Conservation (phyloP, 2,888 invertebrate species). For the Muscina levida region DNA sequence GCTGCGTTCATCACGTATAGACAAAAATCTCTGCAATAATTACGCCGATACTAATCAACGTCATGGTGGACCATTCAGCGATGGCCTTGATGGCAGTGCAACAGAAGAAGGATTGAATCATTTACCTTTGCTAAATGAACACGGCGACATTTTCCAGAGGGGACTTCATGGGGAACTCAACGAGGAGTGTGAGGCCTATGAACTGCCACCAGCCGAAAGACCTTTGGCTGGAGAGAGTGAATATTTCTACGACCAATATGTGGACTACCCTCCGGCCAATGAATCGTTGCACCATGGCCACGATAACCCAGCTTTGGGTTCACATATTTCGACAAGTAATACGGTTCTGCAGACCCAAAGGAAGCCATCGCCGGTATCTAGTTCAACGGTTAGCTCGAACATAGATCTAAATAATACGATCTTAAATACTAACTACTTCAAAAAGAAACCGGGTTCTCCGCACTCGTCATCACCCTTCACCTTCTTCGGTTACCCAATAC, state of each 20-base stretch:
- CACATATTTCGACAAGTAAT: slow-evolving; percentile 68
- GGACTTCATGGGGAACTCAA: slow-evolving; percentile 80
- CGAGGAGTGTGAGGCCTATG: slow-evolving; percentile 80
- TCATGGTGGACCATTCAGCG: slow-evolving; percentile 57
- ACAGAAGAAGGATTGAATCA: slow-evolving; percentile 75
- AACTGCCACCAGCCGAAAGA: slow-evolving; percentile 80
- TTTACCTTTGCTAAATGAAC: slow-evolving; percentile 84
- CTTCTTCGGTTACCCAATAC: slow-evolving; percentile 91
- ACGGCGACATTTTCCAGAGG: slow-evolving; percentile 85
- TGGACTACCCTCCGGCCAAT: slow-evolving; percentile 85
- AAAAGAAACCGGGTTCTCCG: slow-evolving; percentile 71
- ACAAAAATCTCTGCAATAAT: slow-evolving; percentile 84
- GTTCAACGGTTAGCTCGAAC: slow-evolving; percentile 82
- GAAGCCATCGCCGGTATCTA: slow-evolving; percentile 70
- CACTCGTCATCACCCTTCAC: slow-evolving; percentile 83
- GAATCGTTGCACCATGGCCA: slow-evolving; percentile 62
- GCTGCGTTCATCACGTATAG: slow-evolving; percentile 87
- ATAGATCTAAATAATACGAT: slow-evolving; percentile 80
- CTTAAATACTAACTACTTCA: slow-evolving; percentile 79
- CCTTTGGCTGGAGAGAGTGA: slow-evolving; percentile 89
- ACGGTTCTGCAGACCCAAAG: slow-evolving; percentile 75
- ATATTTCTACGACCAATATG: slow-evolving; percentile 91
- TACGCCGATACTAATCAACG: slow-evolving; percentile 71
- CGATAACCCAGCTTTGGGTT: slow-evolving; percentile 45
- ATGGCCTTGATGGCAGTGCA: neutral